Conservation (phyloP, 2,888 invertebrate genomes). For the Rhodophaea formosa region DNA sequence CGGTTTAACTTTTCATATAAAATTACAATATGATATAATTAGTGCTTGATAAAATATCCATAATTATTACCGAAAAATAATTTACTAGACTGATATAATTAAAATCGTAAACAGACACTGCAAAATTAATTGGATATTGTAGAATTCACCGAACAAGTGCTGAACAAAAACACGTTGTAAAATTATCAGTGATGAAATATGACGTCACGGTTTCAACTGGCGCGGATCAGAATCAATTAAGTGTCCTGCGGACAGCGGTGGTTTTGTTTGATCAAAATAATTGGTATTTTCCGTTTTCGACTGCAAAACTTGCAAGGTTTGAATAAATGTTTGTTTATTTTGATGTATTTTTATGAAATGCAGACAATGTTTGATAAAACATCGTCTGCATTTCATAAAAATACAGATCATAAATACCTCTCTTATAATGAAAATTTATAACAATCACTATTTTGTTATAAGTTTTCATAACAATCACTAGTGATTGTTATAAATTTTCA, state of each 20-base stretch:
- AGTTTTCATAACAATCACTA: too few species aligned
- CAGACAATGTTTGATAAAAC: too few species aligned
- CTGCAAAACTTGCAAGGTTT: neutral
- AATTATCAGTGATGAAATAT: constrained; percentile 9
- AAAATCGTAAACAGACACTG: neutral
- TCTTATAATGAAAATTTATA: too few species aligned
- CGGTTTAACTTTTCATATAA: too few species aligned
- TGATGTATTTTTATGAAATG: too few species aligned
- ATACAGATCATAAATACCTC: too few species aligned
- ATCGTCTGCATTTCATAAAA: too few species aligned
- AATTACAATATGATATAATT: too few species aligned
- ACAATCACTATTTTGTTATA: too few species aligned
- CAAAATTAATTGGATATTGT: neutral
- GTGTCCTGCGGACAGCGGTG: constrained; percentile 4
- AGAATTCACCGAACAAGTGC: neutral
- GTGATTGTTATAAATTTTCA: too few species aligned
- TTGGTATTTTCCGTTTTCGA: constrained; percentile 3
- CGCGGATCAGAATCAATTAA: constrained; percentile 10
- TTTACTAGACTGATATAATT: neutral
- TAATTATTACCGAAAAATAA: too few species aligned
- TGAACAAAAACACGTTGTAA: neutral
- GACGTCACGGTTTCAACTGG: constrained; percentile 6
- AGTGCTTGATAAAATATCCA: too few species aligned
- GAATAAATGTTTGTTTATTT: neutral
- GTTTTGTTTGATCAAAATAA: constrained; percentile 12